These are phyloP conservation scores for Rhinoptilus africanus DNA, from an alignment of 2,113 vertebrate genomes.

Conservation along the genomic window DNA sequence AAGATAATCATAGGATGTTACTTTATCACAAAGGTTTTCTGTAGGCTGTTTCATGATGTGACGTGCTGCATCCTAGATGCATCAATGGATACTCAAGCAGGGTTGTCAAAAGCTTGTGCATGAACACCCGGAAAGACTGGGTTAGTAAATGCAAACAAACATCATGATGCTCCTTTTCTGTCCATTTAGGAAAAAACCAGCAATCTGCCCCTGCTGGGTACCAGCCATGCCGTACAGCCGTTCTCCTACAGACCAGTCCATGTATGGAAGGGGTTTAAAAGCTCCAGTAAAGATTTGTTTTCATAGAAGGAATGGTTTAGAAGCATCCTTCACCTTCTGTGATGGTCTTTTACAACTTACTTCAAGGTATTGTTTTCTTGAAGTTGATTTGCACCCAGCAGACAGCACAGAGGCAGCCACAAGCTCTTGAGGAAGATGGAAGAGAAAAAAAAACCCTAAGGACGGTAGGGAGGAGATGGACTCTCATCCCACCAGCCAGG, in stretches of 20 bases:
- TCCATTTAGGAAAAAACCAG: neutral
- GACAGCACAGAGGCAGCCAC: neutral
- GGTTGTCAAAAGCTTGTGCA: accelerated
- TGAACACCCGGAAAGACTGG: neutral
- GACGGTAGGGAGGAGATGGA: neutral
- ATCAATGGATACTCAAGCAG: neutral
- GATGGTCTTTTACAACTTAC: neutral
- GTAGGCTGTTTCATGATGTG: neutral
- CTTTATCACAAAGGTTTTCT: neutral
- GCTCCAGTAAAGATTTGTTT: neutral
- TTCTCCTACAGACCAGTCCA: neutral
- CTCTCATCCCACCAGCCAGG: neutral
- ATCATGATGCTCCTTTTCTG: neutral
- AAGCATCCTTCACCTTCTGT: neutral
- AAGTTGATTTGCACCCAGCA: neutral
- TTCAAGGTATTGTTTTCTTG: neutral
- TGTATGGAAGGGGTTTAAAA: neutral
- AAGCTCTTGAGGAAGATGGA: neutral
- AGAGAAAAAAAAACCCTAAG: neutral
- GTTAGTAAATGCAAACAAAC: neutral
- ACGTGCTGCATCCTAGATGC: accelerated
- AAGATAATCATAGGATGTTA: neutral
- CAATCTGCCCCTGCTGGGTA: neutral
- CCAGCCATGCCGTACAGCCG: neutral
- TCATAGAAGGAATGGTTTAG: neutral